Evolutionary conservation across 2,797 vertebrate species (phyloP), one percentile per base, ranked within the genome.

Genomic region (Loriculus beryllinus): DNA sequence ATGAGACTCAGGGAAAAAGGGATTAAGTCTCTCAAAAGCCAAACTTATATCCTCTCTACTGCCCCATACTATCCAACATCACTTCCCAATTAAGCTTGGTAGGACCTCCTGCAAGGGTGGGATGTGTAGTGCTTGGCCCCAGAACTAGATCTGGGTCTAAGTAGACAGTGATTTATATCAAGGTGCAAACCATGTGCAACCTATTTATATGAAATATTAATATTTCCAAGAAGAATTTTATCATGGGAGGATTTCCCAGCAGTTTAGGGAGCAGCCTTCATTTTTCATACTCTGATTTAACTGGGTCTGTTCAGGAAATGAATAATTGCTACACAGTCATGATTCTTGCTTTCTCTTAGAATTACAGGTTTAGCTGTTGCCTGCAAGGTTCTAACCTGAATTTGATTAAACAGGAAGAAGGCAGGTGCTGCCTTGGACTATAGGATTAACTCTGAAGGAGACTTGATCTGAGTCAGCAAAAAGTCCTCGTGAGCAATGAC

Each of bases 281-380:
- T 96, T 96, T 95, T 90, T 97, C 95, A 92, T 71, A 37, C 28
- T 72, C 63, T 95, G 93, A 95, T 86, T 65, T 96, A 96, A 96
- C 85, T 93, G 70, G 96, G 92, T 93, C 82, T 91, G 2, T 63
- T 83, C 29, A 57, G 63, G 67, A 90, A 84, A 77, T 87, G 82
- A 96, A 3, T 95, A 95, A 96, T 93, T 91, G 86, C 70, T 72
- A 28, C 3, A 4, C 40, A 0, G 1, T 43, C 7, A 2, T 42
- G 54, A 67, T 59, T 93, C 76, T 86, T 91, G 69, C 77, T 92
- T 91, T 91, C 42, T 69, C 45, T 83, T 65, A 60, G 39, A 87
- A 87, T 72, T 78, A 23, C 18, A 45, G 59, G 70, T 82, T 88
- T 69, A 76, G n/a, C 40, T 91, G 19, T 84, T 94, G 69, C 40